Evolutionary conservation across 2,113 vertebrate genomes (phyloP).

Genomic region (Felis chaus): DNA sequence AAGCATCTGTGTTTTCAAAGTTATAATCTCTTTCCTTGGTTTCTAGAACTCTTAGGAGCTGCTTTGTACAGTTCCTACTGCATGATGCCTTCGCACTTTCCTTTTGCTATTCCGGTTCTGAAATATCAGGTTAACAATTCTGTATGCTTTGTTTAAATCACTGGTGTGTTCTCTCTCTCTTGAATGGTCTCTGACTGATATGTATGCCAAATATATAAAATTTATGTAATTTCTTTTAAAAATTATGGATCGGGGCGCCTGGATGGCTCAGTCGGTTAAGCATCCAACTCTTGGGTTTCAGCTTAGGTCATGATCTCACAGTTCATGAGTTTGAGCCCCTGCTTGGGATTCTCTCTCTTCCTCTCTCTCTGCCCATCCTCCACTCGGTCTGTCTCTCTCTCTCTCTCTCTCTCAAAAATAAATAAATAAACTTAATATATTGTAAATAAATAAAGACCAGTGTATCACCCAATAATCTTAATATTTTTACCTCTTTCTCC

Average conservation of each 20-base stretch:
- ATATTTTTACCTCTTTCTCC: background rate
- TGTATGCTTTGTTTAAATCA: background rate
- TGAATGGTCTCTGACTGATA: background rate
- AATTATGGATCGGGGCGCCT: background rate
- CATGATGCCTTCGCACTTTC: background rate
- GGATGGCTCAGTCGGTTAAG: too few relatives aligned
- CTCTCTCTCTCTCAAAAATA: too few relatives aligned
- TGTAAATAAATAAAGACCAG: background rate
- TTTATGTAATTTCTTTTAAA: too few relatives aligned
- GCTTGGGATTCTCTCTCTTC: too few relatives aligned
- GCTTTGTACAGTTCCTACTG: background rate
- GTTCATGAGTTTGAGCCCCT: too few relatives aligned
- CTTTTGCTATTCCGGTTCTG: background rate
- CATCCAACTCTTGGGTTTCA: too few relatives aligned
- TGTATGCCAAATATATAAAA: background rate
- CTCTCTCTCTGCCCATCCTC: too few relatives aligned
- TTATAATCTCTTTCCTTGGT: background rate
- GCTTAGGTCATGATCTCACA: too few relatives aligned
- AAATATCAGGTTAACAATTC: background rate
- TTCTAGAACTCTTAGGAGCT: background rate
- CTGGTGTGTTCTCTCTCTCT: background rate
- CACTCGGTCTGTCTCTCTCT: too few relatives aligned
- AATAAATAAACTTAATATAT: too few relatives aligned
- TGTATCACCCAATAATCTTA: background rate
- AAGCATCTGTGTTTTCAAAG: rapidly evolving